Evolutionary conservation across 2,113 vertebrate genomes (phyloP).

Genomic region (Orcinus orca): DNA sequence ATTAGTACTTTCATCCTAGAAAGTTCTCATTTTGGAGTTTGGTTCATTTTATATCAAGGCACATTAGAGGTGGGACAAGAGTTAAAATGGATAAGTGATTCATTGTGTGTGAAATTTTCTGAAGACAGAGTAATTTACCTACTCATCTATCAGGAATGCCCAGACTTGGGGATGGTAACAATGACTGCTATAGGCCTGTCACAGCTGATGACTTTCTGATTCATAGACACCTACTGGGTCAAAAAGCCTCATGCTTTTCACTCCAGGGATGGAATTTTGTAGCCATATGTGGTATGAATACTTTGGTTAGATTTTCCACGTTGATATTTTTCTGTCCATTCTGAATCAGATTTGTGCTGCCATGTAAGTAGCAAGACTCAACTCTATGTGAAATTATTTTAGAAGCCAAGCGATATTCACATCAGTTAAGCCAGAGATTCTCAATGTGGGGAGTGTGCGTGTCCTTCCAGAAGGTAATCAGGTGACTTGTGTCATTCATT

Average conservation of each 20-base stretch:
- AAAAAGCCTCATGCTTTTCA: not conserved
- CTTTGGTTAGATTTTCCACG: slow-evolving; percentile 14
- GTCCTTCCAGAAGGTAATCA: not conserved
- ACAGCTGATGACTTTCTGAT: not conserved
- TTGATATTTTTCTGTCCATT: slow-evolving; percentile 7
- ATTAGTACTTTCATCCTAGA: slow-evolving; percentile 19
- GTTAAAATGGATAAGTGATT: slow-evolving; percentile 21
- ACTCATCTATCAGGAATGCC: not conserved
- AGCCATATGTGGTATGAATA: not conserved
- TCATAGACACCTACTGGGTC: not conserved
- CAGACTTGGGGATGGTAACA: not conserved
- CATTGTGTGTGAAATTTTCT: slow-evolving; percentile 17
- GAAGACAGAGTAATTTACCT: not conserved
- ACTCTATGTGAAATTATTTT: not conserved
- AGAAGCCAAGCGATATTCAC: not conserved
- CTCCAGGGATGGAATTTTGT: not conserved
- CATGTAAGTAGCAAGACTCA: not conserved
- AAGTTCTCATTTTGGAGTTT: slow-evolving; percentile 35
- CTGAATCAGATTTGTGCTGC: not conserved
- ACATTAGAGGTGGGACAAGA: not conserved
- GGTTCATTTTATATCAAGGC: not conserved
- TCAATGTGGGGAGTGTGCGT: not conserved
- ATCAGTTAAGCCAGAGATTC: not conserved
- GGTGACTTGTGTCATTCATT: not conserved
- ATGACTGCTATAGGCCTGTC: not conserved